Conservation (phyloP, 2,113 vertebrate species). For the Lepidothrix coronata region DNA sequence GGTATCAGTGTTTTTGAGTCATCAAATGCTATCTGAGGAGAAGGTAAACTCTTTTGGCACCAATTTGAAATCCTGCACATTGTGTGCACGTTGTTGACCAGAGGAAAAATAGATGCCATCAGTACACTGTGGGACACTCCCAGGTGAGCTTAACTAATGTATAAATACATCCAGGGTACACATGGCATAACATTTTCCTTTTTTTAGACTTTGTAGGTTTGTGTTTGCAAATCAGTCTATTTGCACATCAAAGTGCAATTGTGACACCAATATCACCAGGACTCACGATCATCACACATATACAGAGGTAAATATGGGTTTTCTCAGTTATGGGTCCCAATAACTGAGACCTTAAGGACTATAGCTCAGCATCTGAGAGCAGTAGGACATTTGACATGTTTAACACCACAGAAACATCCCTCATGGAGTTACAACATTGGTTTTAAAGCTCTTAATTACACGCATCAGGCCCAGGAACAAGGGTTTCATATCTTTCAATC, state of each 20-base stretch:
- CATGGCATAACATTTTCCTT: background rate
- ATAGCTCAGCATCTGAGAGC: background rate
- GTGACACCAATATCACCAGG: background rate
- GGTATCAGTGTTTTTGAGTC: background rate
- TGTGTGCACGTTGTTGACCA: background rate
- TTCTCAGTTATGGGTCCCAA: background rate
- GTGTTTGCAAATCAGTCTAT: background rate
- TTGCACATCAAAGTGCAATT: background rate
- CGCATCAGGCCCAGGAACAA: background rate
- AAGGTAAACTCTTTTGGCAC: background rate
- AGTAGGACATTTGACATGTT: background rate
- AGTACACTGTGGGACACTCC: background rate
- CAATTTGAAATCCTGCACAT: background rate
- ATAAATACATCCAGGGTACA: background rate
- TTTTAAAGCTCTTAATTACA: conserved; percentile 52
- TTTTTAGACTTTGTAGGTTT: background rate
- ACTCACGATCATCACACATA: background rate
- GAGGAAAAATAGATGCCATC: background rate
- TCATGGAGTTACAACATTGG: conserved; percentile 11
- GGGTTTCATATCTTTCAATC: conserved; percentile 47
- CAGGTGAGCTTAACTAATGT: background rate
- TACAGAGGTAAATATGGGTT: background rate
- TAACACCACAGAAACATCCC: background rate
- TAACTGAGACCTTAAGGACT: background rate
- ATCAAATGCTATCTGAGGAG: background rate